A percentile compares a stretch with the other conserved stretches of the same genome.
Conservation (phyloP, 1,140 invertebrate genomes). For the Drosophila leontia region DNA sequence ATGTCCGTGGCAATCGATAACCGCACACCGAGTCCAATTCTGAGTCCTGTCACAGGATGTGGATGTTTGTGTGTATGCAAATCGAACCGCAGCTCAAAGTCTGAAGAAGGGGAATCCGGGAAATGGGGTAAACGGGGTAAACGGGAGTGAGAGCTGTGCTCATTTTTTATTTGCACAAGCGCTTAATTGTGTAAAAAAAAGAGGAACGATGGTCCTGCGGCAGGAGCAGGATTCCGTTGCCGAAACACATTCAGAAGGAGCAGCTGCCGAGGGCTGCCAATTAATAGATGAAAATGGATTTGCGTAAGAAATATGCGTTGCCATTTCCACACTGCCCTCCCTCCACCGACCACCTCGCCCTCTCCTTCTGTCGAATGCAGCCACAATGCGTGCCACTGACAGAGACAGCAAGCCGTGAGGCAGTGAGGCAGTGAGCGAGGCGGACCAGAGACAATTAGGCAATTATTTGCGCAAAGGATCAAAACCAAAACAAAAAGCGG, state of each 20-base stretch:
- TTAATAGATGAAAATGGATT: slow-evolving; percentile 81
- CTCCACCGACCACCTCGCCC: neutral
- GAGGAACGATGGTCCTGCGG: slow-evolving; percentile 31
- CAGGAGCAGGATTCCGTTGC: slow-evolving; percentile 26
- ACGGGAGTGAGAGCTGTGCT: slow-evolving; percentile 2
- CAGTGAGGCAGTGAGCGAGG: slow-evolving; percentile 31
- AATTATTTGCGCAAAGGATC: slow-evolving; percentile 84
- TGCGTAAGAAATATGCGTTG: slow-evolving; percentile 79
- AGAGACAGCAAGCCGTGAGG: slow-evolving; percentile 4
- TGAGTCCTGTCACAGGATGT: slow-evolving; percentile 26
- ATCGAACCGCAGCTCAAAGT: slow-evolving; percentile 31
- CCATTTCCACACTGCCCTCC: slow-evolving; percentile 59
- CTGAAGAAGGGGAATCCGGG: slow-evolving; percentile 1
- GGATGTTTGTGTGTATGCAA: slow-evolving; percentile 21
- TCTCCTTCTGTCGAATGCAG: neutral
- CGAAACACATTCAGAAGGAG: slow-evolving; percentile 29
- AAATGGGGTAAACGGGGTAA: slow-evolving; percentile 10
- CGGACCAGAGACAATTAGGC: slow-evolving; percentile 82
- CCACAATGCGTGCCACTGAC: slow-evolving; percentile 4
- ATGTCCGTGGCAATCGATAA: slow-evolving; percentile 27
- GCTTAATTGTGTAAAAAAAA: slow-evolving; percentile 75
- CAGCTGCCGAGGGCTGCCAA: slow-evolving; percentile 68
- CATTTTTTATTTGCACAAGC: slow-evolving; percentile 75
- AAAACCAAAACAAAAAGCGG: slow-evolving; percentile 82
- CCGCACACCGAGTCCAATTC: slow-evolving; percentile 19